phyloP scores from a whole-genome alignment of 2,888 invertebrate species.

The Cyrtodaria siliqua region DNA sequence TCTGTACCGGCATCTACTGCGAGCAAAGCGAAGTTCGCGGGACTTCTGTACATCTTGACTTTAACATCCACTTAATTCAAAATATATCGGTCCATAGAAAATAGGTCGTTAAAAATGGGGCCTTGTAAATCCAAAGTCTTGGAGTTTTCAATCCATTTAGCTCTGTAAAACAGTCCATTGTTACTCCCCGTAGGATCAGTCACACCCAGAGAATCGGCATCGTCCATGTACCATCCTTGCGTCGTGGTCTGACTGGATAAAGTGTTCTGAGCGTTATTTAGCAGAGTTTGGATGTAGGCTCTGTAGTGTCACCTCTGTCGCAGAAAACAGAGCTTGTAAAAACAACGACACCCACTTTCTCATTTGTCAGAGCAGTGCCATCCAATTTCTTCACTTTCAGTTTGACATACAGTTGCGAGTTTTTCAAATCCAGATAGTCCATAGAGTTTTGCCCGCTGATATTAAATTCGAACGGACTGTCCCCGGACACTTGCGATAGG shows the following conservation, averaged over 20 bases:
- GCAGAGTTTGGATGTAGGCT: slow-evolving; percentile 2
- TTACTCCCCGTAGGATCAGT: slow-evolving; percentile 35
- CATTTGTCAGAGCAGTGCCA: neutral
- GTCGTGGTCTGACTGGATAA: neutral
- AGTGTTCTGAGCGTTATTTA: neutral
- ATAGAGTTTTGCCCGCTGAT: slow-evolving; percentile 9
- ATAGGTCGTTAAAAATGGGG: slow-evolving; percentile 24
- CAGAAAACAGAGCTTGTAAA: neutral
- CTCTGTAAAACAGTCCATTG: slow-evolving; percentile 17
- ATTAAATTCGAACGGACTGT: slow-evolving; percentile 4
- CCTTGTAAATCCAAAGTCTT: slow-evolving; percentile 32
- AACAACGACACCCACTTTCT: neutral
- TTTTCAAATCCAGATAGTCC: slow-evolving; percentile 7
- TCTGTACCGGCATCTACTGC: slow-evolving; percentile 4
- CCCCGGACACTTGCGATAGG: slow-evolving; percentile 1
- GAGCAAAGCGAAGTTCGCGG: slow-evolving; percentile 10
- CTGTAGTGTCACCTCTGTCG: neutral
- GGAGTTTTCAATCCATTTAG: slow-evolving; percentile 5
- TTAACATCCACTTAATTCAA: slow-evolving; percentile 33
- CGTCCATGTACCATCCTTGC: slow-evolving; percentile 1
- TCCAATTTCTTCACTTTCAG: slow-evolving; percentile 7
- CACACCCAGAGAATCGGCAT: slow-evolving; percentile 2
- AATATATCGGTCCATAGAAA: slow-evolving; percentile 10
- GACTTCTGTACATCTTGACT: slow-evolving; percentile 23
- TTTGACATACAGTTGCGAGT: slow-evolving; percentile 4